Evolutionary conservation across 2,797 vertebrate genomes (phyloP).

Genomic region (Choloepus didactylus): DNA sequence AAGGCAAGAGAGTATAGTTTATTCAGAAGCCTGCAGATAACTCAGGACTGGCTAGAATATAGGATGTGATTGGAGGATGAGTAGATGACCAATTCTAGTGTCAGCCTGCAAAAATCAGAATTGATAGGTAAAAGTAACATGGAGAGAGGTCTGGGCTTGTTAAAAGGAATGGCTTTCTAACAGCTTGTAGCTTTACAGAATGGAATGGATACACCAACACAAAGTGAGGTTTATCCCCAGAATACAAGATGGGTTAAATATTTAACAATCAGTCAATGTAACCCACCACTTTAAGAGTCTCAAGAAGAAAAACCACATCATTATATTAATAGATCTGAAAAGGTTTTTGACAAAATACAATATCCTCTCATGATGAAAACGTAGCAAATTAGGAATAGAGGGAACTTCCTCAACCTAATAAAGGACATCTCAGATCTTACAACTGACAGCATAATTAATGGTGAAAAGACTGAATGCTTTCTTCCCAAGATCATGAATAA

Average conservation of each 20-base stretch:
- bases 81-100: background rate
- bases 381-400: too few species aligned
- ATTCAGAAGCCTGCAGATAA: background rate
- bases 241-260: background rate
- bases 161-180: background rate
- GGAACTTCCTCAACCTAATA: too few species aligned
- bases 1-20: background rate
- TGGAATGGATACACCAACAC: background rate
- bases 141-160: background rate
- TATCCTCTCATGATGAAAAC: too few species aligned
- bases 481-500: too few species aligned
- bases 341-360: too few species aligned
- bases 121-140: background rate
- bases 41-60: background rate
- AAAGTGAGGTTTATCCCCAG: background rate
- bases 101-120: background rate
- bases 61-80: background rate
- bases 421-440: too few species aligned
- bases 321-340: too few species aligned
- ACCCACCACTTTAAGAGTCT: background rate
- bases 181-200: background rate
- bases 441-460: too few species aligned
- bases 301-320: too few species aligned
- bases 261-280: background rate
- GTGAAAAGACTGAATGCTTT: too few species aligned